These are phyloP conservation scores for Danaus melanippus DNA, from an alignment of 1,140 invertebrate species.

Conservation along the genomic window DNA sequence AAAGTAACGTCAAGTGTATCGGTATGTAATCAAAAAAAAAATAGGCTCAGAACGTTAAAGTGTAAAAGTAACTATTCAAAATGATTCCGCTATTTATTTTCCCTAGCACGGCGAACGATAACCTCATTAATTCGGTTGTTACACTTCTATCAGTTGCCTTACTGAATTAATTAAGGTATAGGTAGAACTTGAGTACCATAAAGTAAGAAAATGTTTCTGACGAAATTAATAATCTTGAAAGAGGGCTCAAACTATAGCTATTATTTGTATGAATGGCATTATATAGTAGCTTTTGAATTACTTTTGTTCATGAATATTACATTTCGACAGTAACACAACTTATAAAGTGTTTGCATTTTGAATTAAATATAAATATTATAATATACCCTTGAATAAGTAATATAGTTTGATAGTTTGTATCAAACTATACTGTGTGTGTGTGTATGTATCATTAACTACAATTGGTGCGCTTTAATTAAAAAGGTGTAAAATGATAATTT, in stretches of 20 bases:
- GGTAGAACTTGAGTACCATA: conserved; percentile 14
- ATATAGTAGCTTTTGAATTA: conserved; percentile 2
- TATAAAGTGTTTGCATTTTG: conserved; percentile 6
- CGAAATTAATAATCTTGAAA: conserved; percentile 29
- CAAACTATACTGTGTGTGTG: too few species aligned
- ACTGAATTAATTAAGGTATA: conserved; percentile 22
- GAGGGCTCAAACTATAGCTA: conserved; percentile 6
- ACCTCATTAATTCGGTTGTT: conserved; percentile 19
- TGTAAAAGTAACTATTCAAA: conserved; percentile 11
- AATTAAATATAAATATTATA: too few species aligned
- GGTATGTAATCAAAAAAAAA: too few species aligned
- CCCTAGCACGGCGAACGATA: conserved; percentile 13
- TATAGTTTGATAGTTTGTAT: too few species aligned
- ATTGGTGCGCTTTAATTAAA: too few species aligned
- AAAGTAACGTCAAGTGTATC: too few species aligned
- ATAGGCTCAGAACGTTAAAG: too few species aligned
- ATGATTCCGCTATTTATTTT: conserved; percentile 14
- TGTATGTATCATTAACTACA: too few species aligned
- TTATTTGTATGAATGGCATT: neutral
- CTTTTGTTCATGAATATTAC: conserved; percentile 16
- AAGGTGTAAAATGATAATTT: too few species aligned
- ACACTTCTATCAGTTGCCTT: conserved; percentile 22
- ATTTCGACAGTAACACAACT: conserved; percentile 1
- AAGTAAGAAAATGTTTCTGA: conserved; percentile 9
- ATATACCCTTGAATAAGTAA: too few species aligned